Base-by-base conservation (phyloP, 2,113 vertebrate species). In the Mohoua ochrocephala region DNA sequence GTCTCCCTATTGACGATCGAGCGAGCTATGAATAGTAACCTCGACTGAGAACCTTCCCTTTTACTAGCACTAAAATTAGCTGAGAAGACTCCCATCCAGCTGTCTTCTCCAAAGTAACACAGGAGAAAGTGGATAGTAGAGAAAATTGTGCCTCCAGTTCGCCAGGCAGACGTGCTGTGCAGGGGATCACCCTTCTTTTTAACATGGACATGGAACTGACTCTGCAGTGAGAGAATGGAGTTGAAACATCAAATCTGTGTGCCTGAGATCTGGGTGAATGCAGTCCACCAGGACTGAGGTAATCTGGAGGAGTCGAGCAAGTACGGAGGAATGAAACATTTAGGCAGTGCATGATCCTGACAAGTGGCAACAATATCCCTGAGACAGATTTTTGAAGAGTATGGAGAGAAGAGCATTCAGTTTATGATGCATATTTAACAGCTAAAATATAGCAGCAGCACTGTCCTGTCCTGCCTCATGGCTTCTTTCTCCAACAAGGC, bases 381-480 rank as follows among this genome's bases (percentile, higher is more conserved):
- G 63, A 78, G 78, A 79, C 5, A 80, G 61, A 53, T 10, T 87
- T 93, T 84, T 94, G 23, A 79, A 85, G 63, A 91, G 57, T 73
- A 61, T 52, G 28, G 54, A 75, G 45, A 87, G 50, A 91, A 68
- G 22, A 83, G 39, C 16, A 35, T 83, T 94, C 79, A 50, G 13
- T 90, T 94, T 94, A 92, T 26, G 54, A 88, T 52, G 41, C 37
- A 93, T 95, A 93, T 95, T 94, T 92, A 91, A 77, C 30, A 87
- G 63, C 28, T 79, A 84, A 94, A 94, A 94, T 91, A 86, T 54
- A 92, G 91, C 59, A 86, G 31, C 61, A 65, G n/a, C 35, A 86
- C 42, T 79, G 67, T 88, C 67, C 71, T 92, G 63, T 84, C 86
- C 80, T 93, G 73, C 52, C 64, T 95, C 21, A 31, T 50, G 54